These are phyloP conservation scores for Anorthoa munda DNA, from an alignment of 2,888 invertebrate species.

Conservation along the genomic window DNA sequence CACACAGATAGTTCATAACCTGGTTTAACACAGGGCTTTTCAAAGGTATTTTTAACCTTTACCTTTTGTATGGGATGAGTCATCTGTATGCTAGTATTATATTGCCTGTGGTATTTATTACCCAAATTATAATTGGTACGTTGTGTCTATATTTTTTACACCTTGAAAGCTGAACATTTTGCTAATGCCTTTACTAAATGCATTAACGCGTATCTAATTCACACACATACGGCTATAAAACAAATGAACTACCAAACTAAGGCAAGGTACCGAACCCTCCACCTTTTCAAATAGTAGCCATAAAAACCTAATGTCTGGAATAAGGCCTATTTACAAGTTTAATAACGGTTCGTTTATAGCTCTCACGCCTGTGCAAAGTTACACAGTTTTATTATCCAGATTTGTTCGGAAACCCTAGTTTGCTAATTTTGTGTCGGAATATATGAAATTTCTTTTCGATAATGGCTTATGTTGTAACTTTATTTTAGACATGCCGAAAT, in stretches of 20 bases:
- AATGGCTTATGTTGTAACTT: not conserved
- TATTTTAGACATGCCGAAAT: not conserved
- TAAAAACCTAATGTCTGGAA: slow-evolving; percentile 23
- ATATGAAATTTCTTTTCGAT: not conserved
- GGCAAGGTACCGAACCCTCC: not conserved
- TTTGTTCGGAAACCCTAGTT: slow-evolving; percentile 6
- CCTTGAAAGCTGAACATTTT: slow-evolving; percentile 5
- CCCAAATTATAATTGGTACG: too few relatives aligned
- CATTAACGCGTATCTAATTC: slow-evolving; percentile 3
- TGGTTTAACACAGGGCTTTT: too few relatives aligned
- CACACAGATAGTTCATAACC: too few relatives aligned
- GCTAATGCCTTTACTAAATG: not conserved
- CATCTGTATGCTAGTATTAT: too few relatives aligned
- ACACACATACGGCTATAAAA: not conserved
- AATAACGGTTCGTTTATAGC: slow-evolving; percentile 1
- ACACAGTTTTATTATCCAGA: slow-evolving; percentile 6
- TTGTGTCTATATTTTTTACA: not conserved
- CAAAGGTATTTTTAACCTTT: too few relatives aligned
- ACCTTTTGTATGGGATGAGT: too few relatives aligned
- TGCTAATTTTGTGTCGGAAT: not conserved
- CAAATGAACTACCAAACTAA: not conserved
- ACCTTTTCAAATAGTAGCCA: not conserved
- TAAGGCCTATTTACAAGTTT: slow-evolving; percentile 25
- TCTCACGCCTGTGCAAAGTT: not conserved
- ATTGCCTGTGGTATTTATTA: too few relatives aligned